A percentile compares a stretch with the other conserved stretches of the same genome.
Conservation (phyloP, 2,113 vertebrate genomes). For the Irena cyanogastra region DNA sequence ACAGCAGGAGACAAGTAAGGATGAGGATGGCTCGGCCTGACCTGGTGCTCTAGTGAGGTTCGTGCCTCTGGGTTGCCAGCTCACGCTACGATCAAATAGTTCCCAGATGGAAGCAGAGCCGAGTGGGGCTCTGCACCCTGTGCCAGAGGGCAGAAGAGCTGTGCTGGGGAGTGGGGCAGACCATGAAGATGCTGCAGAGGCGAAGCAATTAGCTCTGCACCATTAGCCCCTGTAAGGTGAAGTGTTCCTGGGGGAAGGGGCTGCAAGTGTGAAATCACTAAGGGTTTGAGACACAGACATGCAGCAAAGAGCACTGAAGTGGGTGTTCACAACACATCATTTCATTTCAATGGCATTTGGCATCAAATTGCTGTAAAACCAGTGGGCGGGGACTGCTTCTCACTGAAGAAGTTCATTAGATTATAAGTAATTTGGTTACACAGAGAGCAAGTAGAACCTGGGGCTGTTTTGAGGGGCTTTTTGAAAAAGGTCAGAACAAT, state of each 20-base stretch:
- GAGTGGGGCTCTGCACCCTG: neutral
- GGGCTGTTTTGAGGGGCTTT: slow-evolving; percentile 31
- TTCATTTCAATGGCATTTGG: slow-evolving; percentile 34
- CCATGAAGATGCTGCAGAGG: neutral
- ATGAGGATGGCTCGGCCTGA: neutral
- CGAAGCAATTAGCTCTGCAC: rapidly evolving
- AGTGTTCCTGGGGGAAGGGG: neutral
- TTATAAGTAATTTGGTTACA: slow-evolving; percentile 45
- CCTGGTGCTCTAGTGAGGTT: neutral
- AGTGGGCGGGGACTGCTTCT: slow-evolving; percentile 39
- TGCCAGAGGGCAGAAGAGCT: neutral
- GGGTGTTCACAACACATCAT: slow-evolving; percentile 12
- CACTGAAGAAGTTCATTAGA: slow-evolving; percentile 54
- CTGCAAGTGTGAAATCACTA: neutral
- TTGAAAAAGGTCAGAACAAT: slow-evolving; percentile 38
- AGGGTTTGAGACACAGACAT: neutral
- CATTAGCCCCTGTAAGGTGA: neutral
- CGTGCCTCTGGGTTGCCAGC: neutral
- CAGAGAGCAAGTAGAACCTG: slow-evolving; percentile 12
- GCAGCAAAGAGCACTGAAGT: neutral
- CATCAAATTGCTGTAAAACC: slow-evolving; percentile 30
- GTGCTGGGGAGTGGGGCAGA: neutral
- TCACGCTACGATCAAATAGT: neutral
- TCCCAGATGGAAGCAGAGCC: rapidly evolving
- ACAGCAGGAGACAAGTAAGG: neutral